A percentile compares a stretch with the other conserved stretches of the same genome.
Evolutionary conservation across 2,113 vertebrate species (phyloP).

Genomic region (Leucoraja erinaceus): DNA sequence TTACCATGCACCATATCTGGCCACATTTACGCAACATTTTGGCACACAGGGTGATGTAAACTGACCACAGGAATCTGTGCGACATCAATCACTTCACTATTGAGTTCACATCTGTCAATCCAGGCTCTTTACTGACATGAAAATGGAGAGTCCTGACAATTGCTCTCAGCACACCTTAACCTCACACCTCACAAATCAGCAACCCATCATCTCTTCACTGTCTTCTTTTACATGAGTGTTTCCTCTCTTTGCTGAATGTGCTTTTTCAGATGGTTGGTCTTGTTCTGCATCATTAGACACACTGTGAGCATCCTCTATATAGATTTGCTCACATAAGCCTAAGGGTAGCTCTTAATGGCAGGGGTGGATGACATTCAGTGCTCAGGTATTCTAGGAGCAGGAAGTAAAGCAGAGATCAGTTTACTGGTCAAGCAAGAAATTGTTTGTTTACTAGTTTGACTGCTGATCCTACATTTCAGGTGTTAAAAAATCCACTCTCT

Average conservation of each 20-base stretch:
- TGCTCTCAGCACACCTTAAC: slow-evolving; percentile 43
- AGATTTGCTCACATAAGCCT: slow-evolving; percentile 42
- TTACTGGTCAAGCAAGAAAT: slow-evolving; percentile 64
- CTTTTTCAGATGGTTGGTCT: slow-evolving; percentile 41
- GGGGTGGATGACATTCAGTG: slow-evolving; percentile 41
- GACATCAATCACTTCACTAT: slow-evolving; percentile 37
- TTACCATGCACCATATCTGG: slow-evolving; percentile 15
- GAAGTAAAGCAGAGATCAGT: slow-evolving; percentile 54
- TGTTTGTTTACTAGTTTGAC: slow-evolving; percentile 64
- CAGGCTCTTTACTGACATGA: slow-evolving; percentile 37
- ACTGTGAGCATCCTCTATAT: slow-evolving; percentile 36
- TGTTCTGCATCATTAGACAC: slow-evolving; percentile 47
- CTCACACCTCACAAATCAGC: slow-evolving; percentile 60
- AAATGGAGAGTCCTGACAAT: slow-evolving; percentile 29
- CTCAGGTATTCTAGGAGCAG: slow-evolving; percentile 46
- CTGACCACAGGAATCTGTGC: slow-evolving; percentile 32
- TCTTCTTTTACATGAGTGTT: slow-evolving; percentile 39
- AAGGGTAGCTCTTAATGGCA: slow-evolving; percentile 44
- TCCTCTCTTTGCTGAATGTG: slow-evolving; percentile 28
- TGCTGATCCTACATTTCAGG: slow-evolving; percentile 52
- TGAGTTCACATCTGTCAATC: slow-evolving; percentile 38
- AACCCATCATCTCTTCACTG: slow-evolving; percentile 46
- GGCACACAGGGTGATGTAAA: slow-evolving; percentile 31
- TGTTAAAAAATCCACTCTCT: slow-evolving; percentile 39
- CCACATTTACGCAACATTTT: slow-evolving; percentile 10